phyloP scores from a whole-genome alignment of 2,888 invertebrate species.

The Noctua pronuba region DNA sequence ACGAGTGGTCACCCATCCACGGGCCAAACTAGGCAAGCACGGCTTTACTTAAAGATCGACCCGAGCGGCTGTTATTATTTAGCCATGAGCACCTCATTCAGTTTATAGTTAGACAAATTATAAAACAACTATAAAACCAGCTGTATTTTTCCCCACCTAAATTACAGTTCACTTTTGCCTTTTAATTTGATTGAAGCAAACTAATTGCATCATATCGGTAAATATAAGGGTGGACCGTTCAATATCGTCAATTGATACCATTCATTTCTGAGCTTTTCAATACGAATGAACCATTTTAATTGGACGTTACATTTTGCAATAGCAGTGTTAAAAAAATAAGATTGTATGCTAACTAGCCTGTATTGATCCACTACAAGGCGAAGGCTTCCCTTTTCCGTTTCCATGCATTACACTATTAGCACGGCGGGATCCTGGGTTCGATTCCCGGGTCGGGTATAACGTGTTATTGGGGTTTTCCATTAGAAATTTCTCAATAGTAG shows the following conservation, averaged over 20 bases:
- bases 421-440: no score
- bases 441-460: no score
- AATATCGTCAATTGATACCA: not conserved
- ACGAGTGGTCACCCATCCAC: no score
- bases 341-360: not conserved
- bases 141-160: not conserved
- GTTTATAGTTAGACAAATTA: no score
- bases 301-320: not conserved
- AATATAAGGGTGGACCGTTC: not conserved
- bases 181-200: not conserved
- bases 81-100: no score
- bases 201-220: not conserved
- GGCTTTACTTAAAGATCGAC: no score
- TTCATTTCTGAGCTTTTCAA: not conserved
- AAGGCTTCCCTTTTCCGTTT: not conserved
- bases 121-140: not conserved
- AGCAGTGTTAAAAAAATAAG: not conserved
- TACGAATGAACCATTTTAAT: not conserved
- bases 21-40: no score
- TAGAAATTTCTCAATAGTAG: no score
- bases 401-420: not conserved
- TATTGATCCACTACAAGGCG: not conserved
- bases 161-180: not conserved
- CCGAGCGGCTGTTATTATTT: no score
- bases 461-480: no score